Percentiles rank a stretch among this genome's conserved stretches.
phyloP scores from a whole-genome alignment of 2,797 vertebrate genomes.

The Chaetodon trifasciatus region DNA sequence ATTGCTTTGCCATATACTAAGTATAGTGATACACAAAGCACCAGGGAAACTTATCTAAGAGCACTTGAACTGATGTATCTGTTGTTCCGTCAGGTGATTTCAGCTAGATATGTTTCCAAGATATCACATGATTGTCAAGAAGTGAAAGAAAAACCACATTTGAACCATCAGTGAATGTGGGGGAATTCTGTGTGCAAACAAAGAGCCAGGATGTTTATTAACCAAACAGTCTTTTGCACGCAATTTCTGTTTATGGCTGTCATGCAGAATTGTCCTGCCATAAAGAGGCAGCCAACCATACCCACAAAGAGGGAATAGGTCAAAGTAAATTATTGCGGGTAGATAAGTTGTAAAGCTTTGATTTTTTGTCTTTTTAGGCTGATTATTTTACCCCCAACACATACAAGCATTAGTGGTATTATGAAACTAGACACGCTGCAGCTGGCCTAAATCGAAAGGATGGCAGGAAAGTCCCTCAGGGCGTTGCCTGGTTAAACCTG shows the following conservation, averaged over 20 bases:
- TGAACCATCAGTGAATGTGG: rapidly evolving
- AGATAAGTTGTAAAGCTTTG: neutral
- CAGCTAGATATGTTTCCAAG: neutral
- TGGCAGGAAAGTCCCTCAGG: rapidly evolving
- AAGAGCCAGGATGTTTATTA: neutral
- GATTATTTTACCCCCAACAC: neutral
- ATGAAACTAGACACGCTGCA: no score
- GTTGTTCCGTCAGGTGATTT: no score
- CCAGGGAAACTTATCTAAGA: neutral
- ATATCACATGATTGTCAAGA: neutral
- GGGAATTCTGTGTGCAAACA: neutral
- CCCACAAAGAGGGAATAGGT: neutral
- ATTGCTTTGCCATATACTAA: neutral
- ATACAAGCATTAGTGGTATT: neutral
- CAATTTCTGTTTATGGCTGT: neutral
- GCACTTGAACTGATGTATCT: no score
- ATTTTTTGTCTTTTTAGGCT: neutral
- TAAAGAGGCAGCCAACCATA: neutral
- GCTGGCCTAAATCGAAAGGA: neutral
- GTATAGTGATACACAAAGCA: neutral
- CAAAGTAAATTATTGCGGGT: neutral
- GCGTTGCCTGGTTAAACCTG: rapidly evolving
- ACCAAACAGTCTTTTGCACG: neutral
- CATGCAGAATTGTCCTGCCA: no score
- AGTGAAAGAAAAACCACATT: conserved; percentile 7